Evolutionary conservation across 2,888 invertebrate species (phyloP), one percentile per base, ranked within the genome.

Genomic region (Dendrolimus pini): DNA sequence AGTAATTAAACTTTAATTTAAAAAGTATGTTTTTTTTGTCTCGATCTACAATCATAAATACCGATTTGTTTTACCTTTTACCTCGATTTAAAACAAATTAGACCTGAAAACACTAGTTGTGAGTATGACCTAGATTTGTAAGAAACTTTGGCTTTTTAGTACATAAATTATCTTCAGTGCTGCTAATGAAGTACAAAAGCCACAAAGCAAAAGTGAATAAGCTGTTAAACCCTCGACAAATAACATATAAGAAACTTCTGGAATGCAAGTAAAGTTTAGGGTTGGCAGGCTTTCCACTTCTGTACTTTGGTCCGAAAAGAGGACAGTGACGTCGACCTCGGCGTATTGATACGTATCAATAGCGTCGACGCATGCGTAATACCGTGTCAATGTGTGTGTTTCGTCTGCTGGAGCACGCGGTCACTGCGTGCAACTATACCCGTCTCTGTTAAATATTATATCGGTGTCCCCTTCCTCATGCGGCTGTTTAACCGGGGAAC

Each of bases 351-450:
- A 77, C 77, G 69, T 81, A 79, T 79, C 77, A 71, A 78, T 82
- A 81, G 79, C 75, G 69, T 66, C 66, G 71, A 74, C 86, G 86
- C 87, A 85, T 86, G 87, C 86, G 87, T 86, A 83, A 84, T 75
- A 63, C 42, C 61, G 65, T 71, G 68, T 67, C 65, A 61, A 59
- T 80, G 85, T 86, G 83, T 86, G 83, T 60, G 83, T 83, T 66
- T 59, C 71, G 83, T 82, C 83, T 87, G 77, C 76, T 64, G 65
- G 71, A 81, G 72, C 89, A 89, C 87, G 89, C 85, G 80, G 77
- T 64, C 77, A 64, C 71, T 74, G 84, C 89, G 82, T 89, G 89
- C 74, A 70, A 75, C 72, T 80, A 71, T 72, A 59, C 63, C 78
- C 66, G 63, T 87, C 87, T 82, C 85, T 63, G 69, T 81, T 71